These are phyloP conservation scores for Dynastes tityus DNA, from an alignment of 2,888 invertebrate species.

Conservation along the genomic window DNA sequence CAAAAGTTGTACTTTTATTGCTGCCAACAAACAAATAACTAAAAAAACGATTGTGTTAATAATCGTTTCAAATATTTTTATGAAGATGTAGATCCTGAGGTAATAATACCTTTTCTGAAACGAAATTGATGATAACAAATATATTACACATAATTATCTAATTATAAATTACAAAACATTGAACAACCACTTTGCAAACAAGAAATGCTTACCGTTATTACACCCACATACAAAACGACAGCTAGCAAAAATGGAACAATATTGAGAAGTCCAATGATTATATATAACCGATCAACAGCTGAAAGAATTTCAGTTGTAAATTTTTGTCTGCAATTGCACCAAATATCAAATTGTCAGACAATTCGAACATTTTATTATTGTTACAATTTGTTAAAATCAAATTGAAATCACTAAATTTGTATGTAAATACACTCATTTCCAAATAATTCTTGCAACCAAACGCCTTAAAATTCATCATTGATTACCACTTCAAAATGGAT, in stretches of 20 bases:
- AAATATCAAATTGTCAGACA: background rate
- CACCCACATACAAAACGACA: conserved; percentile 49
- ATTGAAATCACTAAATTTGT: no score
- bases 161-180: no score
- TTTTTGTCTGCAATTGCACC: no score
- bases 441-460: no score
- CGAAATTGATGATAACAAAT: conserved; percentile 14
- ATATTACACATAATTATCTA: background rate
- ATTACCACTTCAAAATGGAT: no score
- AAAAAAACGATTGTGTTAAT: conserved; percentile 46
- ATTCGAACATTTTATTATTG: no score
- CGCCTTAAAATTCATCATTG: no score
- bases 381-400: no score
- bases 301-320: background rate
- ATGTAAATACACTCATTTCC: no score
- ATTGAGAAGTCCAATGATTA: conserved; percentile 42
- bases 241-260: conserved; percentile 49
- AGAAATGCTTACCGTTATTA: conserved; percentile 46
- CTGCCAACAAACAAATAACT: conserved; percentile 40
- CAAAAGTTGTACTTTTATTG: conserved; percentile 34
- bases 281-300: conserved; percentile 38
- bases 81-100: conserved; percentile 46
- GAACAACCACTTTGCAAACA: no score
- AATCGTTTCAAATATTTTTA: conserved; percentile 47
- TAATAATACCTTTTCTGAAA: conserved; percentile 47